Conservation (phyloP, 2,888 invertebrate species). For the Nymphalis polychloros region DNA sequence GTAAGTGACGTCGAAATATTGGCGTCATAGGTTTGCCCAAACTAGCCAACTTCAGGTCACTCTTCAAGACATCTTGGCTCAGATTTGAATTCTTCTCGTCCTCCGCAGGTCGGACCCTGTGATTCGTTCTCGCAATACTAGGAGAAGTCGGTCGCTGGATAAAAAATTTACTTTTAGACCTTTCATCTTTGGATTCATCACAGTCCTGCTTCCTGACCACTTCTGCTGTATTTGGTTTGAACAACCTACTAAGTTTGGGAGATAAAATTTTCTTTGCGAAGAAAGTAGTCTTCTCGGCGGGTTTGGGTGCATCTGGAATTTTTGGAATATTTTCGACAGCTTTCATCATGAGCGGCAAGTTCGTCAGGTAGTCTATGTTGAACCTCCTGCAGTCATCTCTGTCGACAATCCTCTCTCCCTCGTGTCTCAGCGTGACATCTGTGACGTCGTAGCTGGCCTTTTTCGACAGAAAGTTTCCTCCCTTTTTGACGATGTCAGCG, state of each 20-base stretch:
- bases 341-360: constrained; percentile 53
- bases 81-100: constrained; percentile 39
- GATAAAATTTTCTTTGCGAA: constrained; percentile 70
- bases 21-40: constrained; percentile 78
- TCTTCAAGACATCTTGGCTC: constrained; percentile 58
- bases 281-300: constrained; percentile 59
- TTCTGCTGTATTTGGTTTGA: constrained; percentile 63
- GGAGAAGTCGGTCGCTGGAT: constrained; percentile 66
- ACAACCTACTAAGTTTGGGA: constrained; percentile 70
- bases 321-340: constrained; percentile 59
- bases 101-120: constrained; percentile 60
- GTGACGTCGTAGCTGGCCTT: constrained; percentile 64
- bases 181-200: constrained; percentile 56
- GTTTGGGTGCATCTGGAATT: constrained; percentile 43
- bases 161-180: constrained; percentile 72
- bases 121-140: constrained; percentile 50
- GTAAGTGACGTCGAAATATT: constrained; percentile 63
- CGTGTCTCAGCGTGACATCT: constrained; percentile 52
- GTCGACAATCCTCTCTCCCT: constrained; percentile 52
- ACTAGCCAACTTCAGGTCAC: constrained; percentile 67
- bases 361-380: constrained; percentile 60
- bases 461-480: constrained; percentile 53
- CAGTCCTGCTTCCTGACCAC: constrained; percentile 50
- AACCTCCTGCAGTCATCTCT: constrained; percentile 58
- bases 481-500: constrained; percentile 53